These are phyloP conservation scores for Decapterus maruadsi DNA, from an alignment of 2,797 vertebrate species.

Conservation along the genomic window DNA sequence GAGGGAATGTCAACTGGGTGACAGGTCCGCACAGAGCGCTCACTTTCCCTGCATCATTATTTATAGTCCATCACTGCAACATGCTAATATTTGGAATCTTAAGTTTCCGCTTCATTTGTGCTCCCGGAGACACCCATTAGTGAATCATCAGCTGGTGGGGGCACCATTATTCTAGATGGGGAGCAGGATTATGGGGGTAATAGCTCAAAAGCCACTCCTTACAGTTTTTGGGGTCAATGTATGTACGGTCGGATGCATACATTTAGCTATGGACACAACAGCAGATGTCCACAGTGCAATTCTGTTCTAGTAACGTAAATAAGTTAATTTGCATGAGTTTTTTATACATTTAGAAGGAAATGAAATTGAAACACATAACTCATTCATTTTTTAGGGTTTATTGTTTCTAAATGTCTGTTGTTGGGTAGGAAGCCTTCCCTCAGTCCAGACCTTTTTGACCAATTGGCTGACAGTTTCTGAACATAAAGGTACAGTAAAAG, in stretches of 20 bases:
- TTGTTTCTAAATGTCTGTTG: no score
- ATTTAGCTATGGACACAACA: background rate
- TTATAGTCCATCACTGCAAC: constrained; percentile 3
- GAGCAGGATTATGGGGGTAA: background rate
- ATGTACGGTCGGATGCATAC: background rate
- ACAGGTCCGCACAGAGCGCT: background rate
- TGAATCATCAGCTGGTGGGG: constrained; percentile 3
- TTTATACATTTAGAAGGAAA: no score
- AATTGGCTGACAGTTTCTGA: no score
- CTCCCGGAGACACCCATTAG: constrained; percentile 3
- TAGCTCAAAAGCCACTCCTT: background rate
- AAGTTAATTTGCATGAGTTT: no score
- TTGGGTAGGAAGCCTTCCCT: no score
- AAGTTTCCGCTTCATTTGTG: background rate
- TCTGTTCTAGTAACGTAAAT: no score
- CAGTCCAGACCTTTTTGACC: no score
- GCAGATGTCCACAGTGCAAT: no score
- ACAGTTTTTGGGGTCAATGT: background rate
- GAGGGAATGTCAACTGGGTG: constrained; percentile 22
- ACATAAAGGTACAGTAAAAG: no score
- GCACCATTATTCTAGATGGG: constrained; percentile 6
- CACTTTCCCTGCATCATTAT: constrained; percentile 11
- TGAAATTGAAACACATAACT: no score
- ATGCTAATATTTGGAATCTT: background rate
- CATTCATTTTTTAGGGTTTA: no score